These are phyloP conservation scores for Antedon bifida DNA, from an alignment of 35 echinoderm and acorn worm species.

Conservation along the genomic window DNA sequence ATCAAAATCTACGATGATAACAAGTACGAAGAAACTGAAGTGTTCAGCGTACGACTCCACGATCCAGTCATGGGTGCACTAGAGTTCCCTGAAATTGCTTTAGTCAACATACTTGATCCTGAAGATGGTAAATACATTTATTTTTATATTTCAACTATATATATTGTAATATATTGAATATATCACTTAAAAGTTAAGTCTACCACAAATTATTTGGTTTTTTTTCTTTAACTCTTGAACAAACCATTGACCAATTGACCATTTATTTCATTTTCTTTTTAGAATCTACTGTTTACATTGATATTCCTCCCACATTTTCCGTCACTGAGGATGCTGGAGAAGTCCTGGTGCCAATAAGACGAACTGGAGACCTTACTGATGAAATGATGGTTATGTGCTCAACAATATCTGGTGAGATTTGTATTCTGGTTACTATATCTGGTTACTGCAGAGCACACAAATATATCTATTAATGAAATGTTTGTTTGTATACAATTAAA, in stretches of 20 bases:
- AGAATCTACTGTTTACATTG: conserved; percentile 84
- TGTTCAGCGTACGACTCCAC: conserved; percentile 66
- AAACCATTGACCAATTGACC: too few relatives aligned
- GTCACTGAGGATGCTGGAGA: conserved; percentile 84
- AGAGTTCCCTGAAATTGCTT: conserved; percentile 72
- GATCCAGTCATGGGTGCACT: conserved; percentile 94
- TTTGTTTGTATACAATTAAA: too few relatives aligned
- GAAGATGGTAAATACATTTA: conserved; percentile 74
- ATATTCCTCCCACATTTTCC: conserved; percentile 25
- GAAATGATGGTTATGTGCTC: conserved; percentile 97
- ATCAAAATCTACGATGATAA: conserved; percentile 59
- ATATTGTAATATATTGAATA: too few relatives aligned
- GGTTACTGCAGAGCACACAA: too few relatives aligned
- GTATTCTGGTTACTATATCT: too few relatives aligned
- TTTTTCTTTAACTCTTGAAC: too few relatives aligned
- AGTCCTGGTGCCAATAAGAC: conserved; percentile 75
- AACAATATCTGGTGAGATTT: conserved; percentile 74
- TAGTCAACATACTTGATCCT: conserved; percentile 58
- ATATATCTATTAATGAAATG: too few relatives aligned
- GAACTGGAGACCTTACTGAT: conserved; percentile 74
- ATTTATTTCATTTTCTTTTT: conserved; percentile 9
- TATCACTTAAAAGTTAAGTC: too few relatives aligned
- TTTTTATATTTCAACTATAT: background rate
- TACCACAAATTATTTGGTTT: too few relatives aligned
- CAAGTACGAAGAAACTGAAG: conserved; percentile 49